Conservation (phyloP, 2,888 invertebrate species). For the Coecobrya sp. region DNA sequence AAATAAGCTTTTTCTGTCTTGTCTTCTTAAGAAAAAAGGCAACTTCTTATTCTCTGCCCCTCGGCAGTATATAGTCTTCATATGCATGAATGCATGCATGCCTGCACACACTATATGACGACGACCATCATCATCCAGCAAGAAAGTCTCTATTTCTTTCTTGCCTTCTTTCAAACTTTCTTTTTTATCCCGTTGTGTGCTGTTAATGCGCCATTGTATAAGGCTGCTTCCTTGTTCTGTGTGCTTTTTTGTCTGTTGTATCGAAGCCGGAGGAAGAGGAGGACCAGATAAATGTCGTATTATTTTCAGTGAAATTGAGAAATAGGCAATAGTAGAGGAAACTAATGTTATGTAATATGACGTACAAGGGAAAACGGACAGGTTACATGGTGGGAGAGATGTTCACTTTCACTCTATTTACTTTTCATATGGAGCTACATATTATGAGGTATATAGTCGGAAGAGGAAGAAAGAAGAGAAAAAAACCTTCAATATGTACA, state of each 20-base stretch:
- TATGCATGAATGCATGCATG: slow-evolving; percentile 49
- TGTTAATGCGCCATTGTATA: slow-evolving; percentile 62
- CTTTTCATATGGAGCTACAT: slow-evolving; percentile 46
- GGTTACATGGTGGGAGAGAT: slow-evolving; percentile 52
- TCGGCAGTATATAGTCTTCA: slow-evolving; percentile 60
- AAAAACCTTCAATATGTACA: slow-evolving; percentile 20
- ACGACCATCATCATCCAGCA: slow-evolving; percentile 35
- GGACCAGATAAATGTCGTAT: slow-evolving; percentile 77
- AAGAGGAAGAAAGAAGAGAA: slow-evolving; percentile 1
- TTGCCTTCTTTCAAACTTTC: slow-evolving; percentile 25
- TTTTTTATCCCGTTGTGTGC: slow-evolving; percentile 56
- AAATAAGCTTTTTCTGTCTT: slow-evolving; percentile 33
- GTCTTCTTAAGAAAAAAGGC: slow-evolving; percentile 28
- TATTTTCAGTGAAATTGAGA: slow-evolving; percentile 64
- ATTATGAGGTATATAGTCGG: background rate
- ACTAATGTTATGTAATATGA: slow-evolving; percentile 14
- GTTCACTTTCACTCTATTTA: slow-evolving; percentile 61
- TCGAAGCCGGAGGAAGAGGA: slow-evolving; percentile 19
- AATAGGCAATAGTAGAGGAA: slow-evolving; percentile 24
- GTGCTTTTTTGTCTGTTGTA: slow-evolving; percentile 9
- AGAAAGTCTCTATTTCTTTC: slow-evolving; percentile 26
- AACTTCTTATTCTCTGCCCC: slow-evolving; percentile 53
- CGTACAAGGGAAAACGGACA: slow-evolving; percentile 30
- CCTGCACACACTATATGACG: slow-evolving; percentile 28
- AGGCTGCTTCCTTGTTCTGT: slow-evolving; percentile 12